These are phyloP conservation scores for Monodelphis domestica DNA, from an alignment of 2,797 vertebrate genomes.

Conservation along the genomic window DNA sequence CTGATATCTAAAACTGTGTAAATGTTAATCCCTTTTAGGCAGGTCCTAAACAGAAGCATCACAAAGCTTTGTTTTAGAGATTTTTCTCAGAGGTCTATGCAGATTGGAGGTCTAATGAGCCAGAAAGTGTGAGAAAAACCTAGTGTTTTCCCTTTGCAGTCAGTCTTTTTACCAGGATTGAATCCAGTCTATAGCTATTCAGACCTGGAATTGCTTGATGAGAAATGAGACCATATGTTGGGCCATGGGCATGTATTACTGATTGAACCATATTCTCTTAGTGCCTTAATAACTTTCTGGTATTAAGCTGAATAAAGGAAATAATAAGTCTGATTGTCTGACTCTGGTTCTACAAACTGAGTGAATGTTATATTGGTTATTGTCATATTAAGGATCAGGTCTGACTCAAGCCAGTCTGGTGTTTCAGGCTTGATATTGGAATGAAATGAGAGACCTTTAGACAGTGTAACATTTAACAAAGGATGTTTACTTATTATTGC, in stretches of 20 bases:
- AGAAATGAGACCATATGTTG: neutral
- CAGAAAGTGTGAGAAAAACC: neutral
- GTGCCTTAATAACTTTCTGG: neutral
- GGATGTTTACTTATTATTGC: neutral
- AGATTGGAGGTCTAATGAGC: neutral
- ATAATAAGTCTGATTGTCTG: neutral
- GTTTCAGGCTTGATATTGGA: too few species aligned
- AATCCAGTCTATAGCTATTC: neutral
- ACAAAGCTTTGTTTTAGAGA: neutral
- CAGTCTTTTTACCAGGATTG: neutral
- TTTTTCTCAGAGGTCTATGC: neutral
- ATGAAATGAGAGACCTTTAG: too few species aligned
- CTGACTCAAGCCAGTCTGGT: too few species aligned
- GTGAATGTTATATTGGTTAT: neutral
- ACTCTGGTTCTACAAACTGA: conserved; percentile 13
- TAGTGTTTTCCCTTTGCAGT: neutral
- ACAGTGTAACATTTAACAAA: neutral
- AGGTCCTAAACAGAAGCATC: neutral
- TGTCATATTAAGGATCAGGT: neutral
- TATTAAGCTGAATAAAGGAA: conserved; percentile 18
- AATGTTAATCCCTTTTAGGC: neutral
- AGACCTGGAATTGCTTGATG: neutral
- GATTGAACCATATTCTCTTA: conserved; percentile 1
- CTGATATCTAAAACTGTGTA: neutral
- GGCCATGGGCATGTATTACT: neutral